Percentiles rank a stretch among this genome's conserved stretches.
Conservation (phyloP, 2,888 invertebrate genomes). For the Euproctis similis region DNA sequence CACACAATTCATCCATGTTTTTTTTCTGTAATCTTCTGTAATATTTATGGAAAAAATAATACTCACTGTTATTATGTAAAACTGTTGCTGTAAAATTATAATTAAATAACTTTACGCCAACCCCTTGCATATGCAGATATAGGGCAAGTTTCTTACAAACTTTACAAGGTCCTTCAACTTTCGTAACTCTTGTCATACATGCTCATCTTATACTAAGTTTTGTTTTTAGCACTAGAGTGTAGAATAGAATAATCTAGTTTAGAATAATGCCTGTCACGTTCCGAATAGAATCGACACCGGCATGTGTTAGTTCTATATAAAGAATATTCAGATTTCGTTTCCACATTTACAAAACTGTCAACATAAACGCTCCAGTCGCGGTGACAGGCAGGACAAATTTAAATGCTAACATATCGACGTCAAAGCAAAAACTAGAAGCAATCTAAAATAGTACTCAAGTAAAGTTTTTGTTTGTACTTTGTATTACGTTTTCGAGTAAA, state of each 20-base stretch:
- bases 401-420: background rate
- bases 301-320: no score
- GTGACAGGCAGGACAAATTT: slow-evolving; percentile 1
- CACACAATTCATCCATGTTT: no score
- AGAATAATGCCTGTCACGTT: background rate
- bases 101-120: no score
- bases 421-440: slow-evolving; percentile 1
- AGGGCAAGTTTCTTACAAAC: no score
- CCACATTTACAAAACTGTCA: slow-evolving; percentile 1
- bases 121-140: no score
- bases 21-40: no score
- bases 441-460: slow-evolving; percentile 2
- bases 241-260: background rate
- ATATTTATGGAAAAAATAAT: no score
- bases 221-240: slow-evolving; percentile 7
- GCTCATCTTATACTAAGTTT: slow-evolving; percentile 18
- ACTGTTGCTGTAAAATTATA: no score
- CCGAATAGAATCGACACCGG: background rate
- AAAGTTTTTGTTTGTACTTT: slow-evolving; percentile 8
- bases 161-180: no score
- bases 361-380: background rate
- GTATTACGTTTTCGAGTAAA: slow-evolving; percentile 4
- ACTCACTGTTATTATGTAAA: no score
- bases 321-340: background rate
- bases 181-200: no score